Evolutionary conservation across 2,113 vertebrate species (phyloP).

Genomic region (Glareola pratincola): DNA sequence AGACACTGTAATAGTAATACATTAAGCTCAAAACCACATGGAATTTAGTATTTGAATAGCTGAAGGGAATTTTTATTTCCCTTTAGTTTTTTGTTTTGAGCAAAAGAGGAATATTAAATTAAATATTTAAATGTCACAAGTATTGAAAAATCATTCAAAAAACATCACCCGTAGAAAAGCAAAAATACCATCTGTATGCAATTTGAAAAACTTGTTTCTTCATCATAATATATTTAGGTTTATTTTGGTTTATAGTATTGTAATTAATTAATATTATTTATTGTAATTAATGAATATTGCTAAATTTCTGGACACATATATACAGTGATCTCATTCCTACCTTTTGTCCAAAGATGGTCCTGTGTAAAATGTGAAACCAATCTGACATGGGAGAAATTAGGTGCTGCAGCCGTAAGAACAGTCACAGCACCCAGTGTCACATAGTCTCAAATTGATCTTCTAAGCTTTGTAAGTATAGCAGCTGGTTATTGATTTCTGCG

Average conservation of each 20-base stretch:
- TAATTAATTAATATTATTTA: not conserved
- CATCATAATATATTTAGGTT: not conserved
- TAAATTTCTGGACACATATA: not conserved
- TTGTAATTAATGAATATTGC: not conserved
- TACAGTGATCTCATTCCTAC: not conserved
- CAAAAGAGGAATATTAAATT: not conserved
- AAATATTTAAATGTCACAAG: not conserved
- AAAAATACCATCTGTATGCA: not conserved
- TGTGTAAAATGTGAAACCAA: not conserved
- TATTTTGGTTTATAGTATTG: not conserved
- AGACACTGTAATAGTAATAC: not conserved
- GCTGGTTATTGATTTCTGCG: not conserved
- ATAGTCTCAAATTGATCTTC: not conserved
- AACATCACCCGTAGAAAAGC: not conserved
- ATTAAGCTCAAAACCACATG: conserved; percentile 26
- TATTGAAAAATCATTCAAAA: not conserved
- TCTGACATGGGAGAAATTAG: not conserved
- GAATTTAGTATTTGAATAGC: conserved; percentile 1
- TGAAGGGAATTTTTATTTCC: conserved; percentile 10
- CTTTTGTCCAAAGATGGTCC: not conserved
- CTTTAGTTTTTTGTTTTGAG: not conserved
- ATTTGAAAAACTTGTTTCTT: not conserved
- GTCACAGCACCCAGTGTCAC: not conserved
- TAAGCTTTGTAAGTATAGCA: not conserved
- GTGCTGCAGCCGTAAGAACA: not conserved